Evolutionary conservation across 2,888 invertebrate genomes (phyloP).

Genomic region (Andrena hattorfiana): DNA sequence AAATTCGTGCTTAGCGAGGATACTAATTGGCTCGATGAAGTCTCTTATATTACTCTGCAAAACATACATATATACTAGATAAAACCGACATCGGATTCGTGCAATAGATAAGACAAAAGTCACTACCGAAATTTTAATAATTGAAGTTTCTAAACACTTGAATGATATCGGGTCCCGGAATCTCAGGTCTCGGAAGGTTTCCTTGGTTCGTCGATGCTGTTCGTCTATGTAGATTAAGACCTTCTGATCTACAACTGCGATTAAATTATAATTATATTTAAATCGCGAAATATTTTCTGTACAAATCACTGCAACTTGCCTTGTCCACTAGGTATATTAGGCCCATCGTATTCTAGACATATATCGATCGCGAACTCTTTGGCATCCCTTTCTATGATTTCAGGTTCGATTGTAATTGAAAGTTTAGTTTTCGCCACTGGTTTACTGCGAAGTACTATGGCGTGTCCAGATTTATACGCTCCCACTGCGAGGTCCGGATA

Average conservation of each 20-base stretch:
- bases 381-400: constrained; percentile 65
- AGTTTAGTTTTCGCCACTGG: constrained; percentile 76
- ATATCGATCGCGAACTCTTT: constrained; percentile 60
- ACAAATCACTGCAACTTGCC: constrained; percentile 23
- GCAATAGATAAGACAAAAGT: neutral
- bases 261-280: neutral
- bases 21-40: constrained; percentile 72
- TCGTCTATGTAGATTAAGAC: constrained; percentile 65
- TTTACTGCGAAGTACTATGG: constrained; percentile 80
- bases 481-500: constrained; percentile 82
- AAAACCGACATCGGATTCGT: neutral
- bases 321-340: constrained; percentile 12
- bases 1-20: constrained; percentile 67
- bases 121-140: constrained; percentile 58
- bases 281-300: neutral
- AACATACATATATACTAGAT: neutral
- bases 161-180: neutral
- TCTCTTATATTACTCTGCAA: constrained; percentile 67
- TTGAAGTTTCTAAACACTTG: constrained; percentile 31
- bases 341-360: constrained; percentile 60
- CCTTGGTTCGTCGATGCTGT: constrained; percentile 62
- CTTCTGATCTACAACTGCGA: constrained; percentile 50
- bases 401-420: constrained; percentile 54
- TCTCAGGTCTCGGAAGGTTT: constrained; percentile 27
- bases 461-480: constrained; percentile 82